These are phyloP conservation scores for Uria lomvia DNA, from an alignment of 2,113 vertebrate genomes.

Conservation along the genomic window DNA sequence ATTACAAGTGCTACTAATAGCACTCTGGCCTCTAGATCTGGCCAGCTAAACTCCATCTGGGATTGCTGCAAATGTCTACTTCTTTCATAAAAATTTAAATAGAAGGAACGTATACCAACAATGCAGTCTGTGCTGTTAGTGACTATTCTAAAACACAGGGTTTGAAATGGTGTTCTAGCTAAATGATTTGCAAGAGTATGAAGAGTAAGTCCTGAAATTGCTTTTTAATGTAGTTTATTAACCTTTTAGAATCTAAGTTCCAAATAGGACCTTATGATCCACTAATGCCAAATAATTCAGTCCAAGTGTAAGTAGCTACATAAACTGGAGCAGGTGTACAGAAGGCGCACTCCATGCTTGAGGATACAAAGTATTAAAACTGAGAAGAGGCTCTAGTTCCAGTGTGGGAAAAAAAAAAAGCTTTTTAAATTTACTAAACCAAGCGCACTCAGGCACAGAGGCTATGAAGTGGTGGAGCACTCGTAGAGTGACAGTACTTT, in stretches of 20 bases:
- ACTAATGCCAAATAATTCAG: not conserved
- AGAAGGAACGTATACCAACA: not conserved
- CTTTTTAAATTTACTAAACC: constrained; percentile 23
- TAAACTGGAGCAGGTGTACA: constrained; percentile 1
- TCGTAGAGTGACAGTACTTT: constrained; percentile 25
- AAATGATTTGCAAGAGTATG: not conserved
- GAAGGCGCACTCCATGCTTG: constrained; percentile 36
- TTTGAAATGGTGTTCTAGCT: constrained; percentile 6
- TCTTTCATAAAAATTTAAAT: not conserved
- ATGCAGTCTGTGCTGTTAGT: not conserved
- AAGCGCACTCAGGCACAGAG: constrained; percentile 42
- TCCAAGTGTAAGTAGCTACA: constrained; percentile 15
- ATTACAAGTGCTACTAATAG: not conserved
- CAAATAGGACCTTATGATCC: not conserved
- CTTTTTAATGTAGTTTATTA: constrained; percentile 16
- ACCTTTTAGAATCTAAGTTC: constrained; percentile 6
- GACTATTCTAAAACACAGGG: not conserved
- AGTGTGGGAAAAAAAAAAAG: not conserved
- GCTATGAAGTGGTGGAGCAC: constrained; percentile 30
- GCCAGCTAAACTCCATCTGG: not conserved
- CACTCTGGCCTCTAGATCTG: not conserved
- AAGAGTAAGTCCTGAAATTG: not conserved
- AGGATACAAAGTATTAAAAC: constrained; percentile 26
- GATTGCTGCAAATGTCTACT: not conserved
- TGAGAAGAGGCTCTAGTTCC: constrained; percentile 8